These are phyloP conservation scores for Phrynocephalus guinanensis DNA, from an alignment of 2,797 vertebrate species.

Conservation along the genomic window DNA sequence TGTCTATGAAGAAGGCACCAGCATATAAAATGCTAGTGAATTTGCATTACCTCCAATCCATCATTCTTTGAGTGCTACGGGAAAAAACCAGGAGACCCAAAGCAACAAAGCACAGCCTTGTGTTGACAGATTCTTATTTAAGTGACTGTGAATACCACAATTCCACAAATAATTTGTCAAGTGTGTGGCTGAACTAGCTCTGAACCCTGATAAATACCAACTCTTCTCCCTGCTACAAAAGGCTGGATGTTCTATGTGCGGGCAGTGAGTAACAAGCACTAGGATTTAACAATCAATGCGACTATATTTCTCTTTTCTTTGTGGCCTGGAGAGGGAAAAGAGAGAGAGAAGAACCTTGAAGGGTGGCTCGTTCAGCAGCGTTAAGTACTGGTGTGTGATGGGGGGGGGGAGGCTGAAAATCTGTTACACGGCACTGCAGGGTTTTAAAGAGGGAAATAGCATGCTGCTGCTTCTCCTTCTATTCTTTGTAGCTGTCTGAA, in stretches of 20 bases:
- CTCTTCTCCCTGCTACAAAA: conserved; percentile 79
- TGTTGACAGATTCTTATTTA: conserved; percentile 99
- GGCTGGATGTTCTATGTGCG: conserved; percentile 73
- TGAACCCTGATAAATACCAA: conserved; percentile 91
- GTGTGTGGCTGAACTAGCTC: conserved; percentile 95
- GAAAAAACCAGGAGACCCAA: conserved; percentile 79
- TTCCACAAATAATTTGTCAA: conserved; percentile 99
- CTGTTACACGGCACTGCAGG: conserved; percentile 36
- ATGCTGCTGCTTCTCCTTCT: neutral
- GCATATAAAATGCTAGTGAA: conserved; percentile 99
- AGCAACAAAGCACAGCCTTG: conserved; percentile 86
- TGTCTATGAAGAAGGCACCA: conserved; percentile 87
- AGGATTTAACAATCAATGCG: conserved; percentile 80
- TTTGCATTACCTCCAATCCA: conserved; percentile 99
- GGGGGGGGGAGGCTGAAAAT: conserved; percentile 46
- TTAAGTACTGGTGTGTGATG: conserved; percentile 52
- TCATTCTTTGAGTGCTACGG: conserved; percentile 86
- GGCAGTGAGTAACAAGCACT: conserved; percentile 74
- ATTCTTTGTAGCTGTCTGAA: conserved; percentile 56
- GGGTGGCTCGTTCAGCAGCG: conserved; percentile 58
- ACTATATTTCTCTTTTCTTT: conserved; percentile 79
- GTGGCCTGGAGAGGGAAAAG: conserved; percentile 49
- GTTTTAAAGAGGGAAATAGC: conserved; percentile 50
- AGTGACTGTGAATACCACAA: conserved; percentile 99
- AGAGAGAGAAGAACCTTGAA: conserved; percentile 70